Evolutionary conservation across 2,797 vertebrate species (phyloP).

Genomic region (Menidia menidia): DNA sequence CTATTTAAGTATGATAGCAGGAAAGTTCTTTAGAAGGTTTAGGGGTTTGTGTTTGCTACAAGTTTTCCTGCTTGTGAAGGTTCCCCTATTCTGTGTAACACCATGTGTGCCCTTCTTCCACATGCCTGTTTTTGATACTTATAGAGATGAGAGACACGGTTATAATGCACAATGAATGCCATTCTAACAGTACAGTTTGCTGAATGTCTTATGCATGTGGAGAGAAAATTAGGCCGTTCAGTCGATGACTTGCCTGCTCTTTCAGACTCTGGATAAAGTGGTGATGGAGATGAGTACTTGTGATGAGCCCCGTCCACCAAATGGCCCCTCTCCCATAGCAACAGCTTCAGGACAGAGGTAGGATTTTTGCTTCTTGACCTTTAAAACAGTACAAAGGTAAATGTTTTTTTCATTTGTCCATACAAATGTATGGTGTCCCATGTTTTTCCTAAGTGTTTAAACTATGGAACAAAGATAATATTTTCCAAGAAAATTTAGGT

Average conservation of each 20-base stretch:
- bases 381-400: neutral
- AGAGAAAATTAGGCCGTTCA: too few species aligned
- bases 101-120: neutral
- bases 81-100: neutral
- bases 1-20: neutral
- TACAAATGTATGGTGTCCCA: too few species aligned
- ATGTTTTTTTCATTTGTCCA: too few species aligned
- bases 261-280: constrained; percentile 96
- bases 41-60: neutral
- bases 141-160: neutral
- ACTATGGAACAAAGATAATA: too few species aligned
- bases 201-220: too few species aligned
- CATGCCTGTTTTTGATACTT: neutral
- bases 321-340: constrained; percentile 97
- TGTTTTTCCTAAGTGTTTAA: too few species aligned
- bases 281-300: constrained; percentile 99
- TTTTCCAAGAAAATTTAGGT: too few species aligned
- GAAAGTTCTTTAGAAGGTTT: neutral
- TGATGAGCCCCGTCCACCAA: constrained; percentile 94
- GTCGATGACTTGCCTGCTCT: constrained; percentile 18
- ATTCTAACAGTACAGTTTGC: too few species aligned
- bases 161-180: neutral
- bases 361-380: constrained; percentile 20
- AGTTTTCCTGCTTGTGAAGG: neutral
- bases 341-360: constrained; percentile 97